Evolutionary conservation across 92 coral and sea anemone genomes (phyloP), one percentile per base, ranked within the genome.

Genomic region (Galaxea fascicularis): DNA sequence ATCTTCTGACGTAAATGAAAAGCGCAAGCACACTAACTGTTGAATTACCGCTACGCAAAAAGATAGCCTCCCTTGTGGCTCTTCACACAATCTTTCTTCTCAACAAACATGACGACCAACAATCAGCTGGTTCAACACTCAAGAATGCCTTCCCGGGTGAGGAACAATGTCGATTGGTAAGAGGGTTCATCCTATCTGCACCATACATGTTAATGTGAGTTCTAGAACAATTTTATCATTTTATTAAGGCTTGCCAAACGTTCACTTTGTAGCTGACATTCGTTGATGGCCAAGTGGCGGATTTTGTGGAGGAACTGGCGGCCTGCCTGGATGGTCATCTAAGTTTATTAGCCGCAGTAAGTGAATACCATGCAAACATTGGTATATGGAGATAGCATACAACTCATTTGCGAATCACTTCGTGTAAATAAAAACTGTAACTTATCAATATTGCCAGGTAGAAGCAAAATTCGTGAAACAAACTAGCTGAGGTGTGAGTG

Each of bases 241-340:
- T 66, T 28, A 26, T 66, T 30, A 16, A 26, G 24, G 46, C 72
- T 66, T 16, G 41, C 49, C 49, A 30, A 31, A 66, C 72, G 49
- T 28, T 66, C 72, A 26, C n/a, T 73, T 73, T 73, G 8, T 41
- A 73, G 77, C 77, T 73, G 35, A 73, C 58, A 12, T 46, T 73
- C 20, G 17, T 8, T 39, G 77, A 73, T 41, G 21, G 39, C 71
- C 68, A 62, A 27, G 68, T 62, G 26, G 68, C 68, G 30, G 68
- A 62, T 16, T 62, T 71, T 16, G 12, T 71, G 10, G 57, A 47
- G 49, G 76, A 71, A 9, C 52, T 71, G 49, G 76, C 15, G 53
- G 57, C 53, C 49, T 28, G 31, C 57, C 57, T 71, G 49, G 76
- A 71, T 6, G 56, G 76, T 4, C 53, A 71, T 71, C 49, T 29